Evolutionary conservation across 2,888 invertebrate species (phyloP).

Genomic region (Eristalis intricaria): DNA sequence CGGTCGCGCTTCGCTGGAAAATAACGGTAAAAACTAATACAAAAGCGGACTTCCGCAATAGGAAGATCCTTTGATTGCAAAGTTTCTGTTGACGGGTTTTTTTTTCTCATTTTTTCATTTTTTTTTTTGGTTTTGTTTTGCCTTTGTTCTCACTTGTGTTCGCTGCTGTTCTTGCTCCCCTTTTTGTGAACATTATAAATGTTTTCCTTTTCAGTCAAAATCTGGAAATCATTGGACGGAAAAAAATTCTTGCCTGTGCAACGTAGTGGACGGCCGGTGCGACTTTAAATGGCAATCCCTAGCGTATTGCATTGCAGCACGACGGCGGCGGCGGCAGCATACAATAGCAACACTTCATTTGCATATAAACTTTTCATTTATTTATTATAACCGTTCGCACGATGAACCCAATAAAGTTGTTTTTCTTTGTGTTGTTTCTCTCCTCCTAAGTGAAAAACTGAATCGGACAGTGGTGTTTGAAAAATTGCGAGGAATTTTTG

Average conservation of each 20-base stretch:
- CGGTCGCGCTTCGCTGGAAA: neutral
- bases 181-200: slow-evolving; percentile 21
- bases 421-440: neutral
- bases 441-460: neutral
- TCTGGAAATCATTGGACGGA: slow-evolving; percentile 12
- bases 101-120: neutral
- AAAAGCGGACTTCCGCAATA: slow-evolving; percentile 24
- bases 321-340: neutral
- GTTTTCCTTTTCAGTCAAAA: slow-evolving; percentile 20
- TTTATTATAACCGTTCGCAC: slow-evolving; percentile 25
- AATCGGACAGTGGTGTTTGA: neutral
- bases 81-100: slow-evolving; percentile 14
- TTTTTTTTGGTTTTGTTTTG: neutral
- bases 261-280: neutral
- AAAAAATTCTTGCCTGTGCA: slow-evolving; percentile 5
- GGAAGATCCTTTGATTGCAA: slow-evolving; percentile 36
- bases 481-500: neutral
- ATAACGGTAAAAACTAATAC: slow-evolving; percentile 7
- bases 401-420: slow-evolving; percentile 15
- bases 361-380: slow-evolving; percentile 34
- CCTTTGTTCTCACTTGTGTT: neutral
- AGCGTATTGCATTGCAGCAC: neutral
- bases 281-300: neutral
- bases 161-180: neutral
- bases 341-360: slow-evolving; percentile 32